A percentile compares a stretch with the other conserved stretches of the same genome.
Evolutionary conservation across 2,888 invertebrate species (phyloP).

Genomic region (Agriopis marginaria): DNA sequence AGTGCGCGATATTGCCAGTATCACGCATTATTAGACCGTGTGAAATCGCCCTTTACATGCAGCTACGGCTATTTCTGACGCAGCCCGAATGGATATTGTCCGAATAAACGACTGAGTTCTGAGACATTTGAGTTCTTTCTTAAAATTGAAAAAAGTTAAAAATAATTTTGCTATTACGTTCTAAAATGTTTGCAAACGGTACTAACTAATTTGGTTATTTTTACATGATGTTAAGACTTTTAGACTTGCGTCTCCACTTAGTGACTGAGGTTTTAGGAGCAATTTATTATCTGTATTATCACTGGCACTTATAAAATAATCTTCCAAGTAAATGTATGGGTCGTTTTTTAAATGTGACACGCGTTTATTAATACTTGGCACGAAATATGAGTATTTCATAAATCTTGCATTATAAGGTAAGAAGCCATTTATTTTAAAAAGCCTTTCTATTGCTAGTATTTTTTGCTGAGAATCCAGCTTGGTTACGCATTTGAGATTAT

Average conservation of each 20-base stretch:
- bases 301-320: neutral
- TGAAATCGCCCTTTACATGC: constrained; percentile 10
- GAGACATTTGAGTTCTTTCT: neutral
- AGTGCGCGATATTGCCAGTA: too few relatives aligned
- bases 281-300: neutral
- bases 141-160: neutral
- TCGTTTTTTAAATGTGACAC: neutral
- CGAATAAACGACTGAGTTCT: constrained; percentile 15
- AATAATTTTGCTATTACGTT: neutral
- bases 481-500: neutral
- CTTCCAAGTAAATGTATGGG: neutral
- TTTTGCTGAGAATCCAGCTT: neutral
- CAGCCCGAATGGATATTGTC: constrained; percentile 9
- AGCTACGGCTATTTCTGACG: neutral
- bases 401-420: constrained; percentile 2
- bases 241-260: neutral
- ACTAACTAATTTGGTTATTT: neutral
- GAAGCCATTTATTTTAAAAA: constrained; percentile 6
- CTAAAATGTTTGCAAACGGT: too few relatives aligned
- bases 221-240: neutral
- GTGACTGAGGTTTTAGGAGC: too few relatives aligned
- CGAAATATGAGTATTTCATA: constrained; percentile 11
- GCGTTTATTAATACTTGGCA: neutral
- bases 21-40: neutral
- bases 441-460: neutral